Evolutionary conservation across 2,888 invertebrate genomes (phyloP), one percentile per base, ranked within the genome.

Genomic region (Hirtodrosophila alboralis): DNA sequence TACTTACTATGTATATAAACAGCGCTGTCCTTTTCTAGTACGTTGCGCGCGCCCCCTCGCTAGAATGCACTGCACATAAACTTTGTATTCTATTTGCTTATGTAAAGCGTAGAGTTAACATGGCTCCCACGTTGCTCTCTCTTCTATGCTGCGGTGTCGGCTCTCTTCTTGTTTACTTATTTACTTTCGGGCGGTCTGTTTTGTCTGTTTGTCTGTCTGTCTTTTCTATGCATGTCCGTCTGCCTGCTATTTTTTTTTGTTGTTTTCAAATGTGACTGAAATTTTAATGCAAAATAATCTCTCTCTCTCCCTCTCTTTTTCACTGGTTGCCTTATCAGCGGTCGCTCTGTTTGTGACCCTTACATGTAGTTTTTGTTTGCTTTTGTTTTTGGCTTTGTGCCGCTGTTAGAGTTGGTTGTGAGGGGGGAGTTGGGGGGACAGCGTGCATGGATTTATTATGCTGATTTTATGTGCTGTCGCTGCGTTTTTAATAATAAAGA

Each of bases 211-310:
- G 54, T 36, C 69, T 57, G 38, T 49, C 18, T 13, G 52, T 41
- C 44, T 53, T 28, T 61, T 54, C 60, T 58, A 60, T 68, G 58
- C 74, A 44, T 60, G 52, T 56, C 62, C 58, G 64, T 56, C 58
- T 75, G 49, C 40, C 14, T 41, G n/a, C n/a, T n/a, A n/a, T n/a
- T 53, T 64, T 56, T 51, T 63, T 70, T 68, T 68, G 75, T 75
- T 61, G 64, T 51, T 78, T 81, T 66, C 71, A 69, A 57, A 81
- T 81, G 80, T 84, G 80, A 79, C 83, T 84, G 74, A 84, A 81
- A 81, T 81, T 63, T 81, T 69, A 84, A 81, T 84, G 80, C 71
- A 49, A 74, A 74, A 53, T 47, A 28, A 47, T 13, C 37, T 40
- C 40, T 48, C 57, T 52, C 49, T 38, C 56, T 47, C 37, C 38